Base-by-base conservation (phyloP, 1,140 invertebrate species). In the Acromyrmex charruanus region DNA sequence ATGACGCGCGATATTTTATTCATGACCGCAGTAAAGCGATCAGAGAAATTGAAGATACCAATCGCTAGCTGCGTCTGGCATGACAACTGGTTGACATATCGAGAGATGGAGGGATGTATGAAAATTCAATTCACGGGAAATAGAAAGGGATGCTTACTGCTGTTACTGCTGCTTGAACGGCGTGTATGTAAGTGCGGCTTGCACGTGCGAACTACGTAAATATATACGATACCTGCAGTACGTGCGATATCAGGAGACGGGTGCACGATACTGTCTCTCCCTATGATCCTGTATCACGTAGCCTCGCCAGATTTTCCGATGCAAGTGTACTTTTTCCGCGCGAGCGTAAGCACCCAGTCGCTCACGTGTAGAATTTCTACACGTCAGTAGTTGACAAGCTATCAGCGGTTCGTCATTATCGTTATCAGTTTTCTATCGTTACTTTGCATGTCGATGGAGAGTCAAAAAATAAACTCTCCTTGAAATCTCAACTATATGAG, bases 1-100 rank as follows among this genome's bases (percentile, higher is more conserved):
- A 87, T 80, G 58, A 61, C 7, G 49, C 86, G 31, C 39, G 63
- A 88, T 88, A 90, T 90, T 85, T 90, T 90, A 90, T 90, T 90
- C 80, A 81, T 90, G 39, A n/a, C 35, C 12, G n/a, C 65, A n/a
- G 25, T 44, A 44, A 87, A 87, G 61, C 77, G 89, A 89, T 80
- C 61, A 65, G 79, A 21, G 59, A 88, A 87, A 88, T 86, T 75
- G 81, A 35, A 86, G 88, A 90, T 71, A 84, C 80, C 81, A 81
- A 88, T 88, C 65, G 77, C 18, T 44, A 35, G 35, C 58, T 39
- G 53, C 9, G 28, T 14, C 55, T 51, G 51, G 18, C 59, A 31
- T 65, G 49, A 31, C 49, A 82, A 75, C 80, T 69, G 69, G 18
- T 68, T 85, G 85, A 71, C 58, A 68, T 85, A 87, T 88, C 80